Base-by-base conservation (phyloP, 2,113 vertebrate genomes). In the Cavia porcellus region DNA sequence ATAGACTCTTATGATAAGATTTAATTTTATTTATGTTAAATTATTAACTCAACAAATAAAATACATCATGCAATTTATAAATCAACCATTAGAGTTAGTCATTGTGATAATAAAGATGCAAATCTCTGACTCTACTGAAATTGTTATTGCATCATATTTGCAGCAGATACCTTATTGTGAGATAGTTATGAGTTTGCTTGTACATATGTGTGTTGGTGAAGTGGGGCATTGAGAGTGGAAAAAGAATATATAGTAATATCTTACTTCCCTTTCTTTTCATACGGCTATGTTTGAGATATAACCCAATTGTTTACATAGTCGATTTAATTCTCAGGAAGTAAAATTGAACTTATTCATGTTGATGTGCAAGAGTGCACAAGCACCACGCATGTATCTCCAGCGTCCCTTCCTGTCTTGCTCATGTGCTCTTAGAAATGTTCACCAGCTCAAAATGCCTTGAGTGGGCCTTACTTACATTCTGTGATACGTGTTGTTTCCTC, bases 31-130 rank as follows among this genome's bases (percentile, higher is more conserved):
- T 11, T 47, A 62, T 9, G 22, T 42, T 75, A 50, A 85, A 86
- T 94, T 91, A 10, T 52, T 93, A 91, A 81, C 38, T 88, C 15
- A 68, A 20, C 86, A 82, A 93, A 82, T 42, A 79, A 93, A 72
- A 38, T 38, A 12, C 80, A 64, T 75, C 14, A 74, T n/a, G 74
- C 3, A 85, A 70, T 84, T 75, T 90, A 88, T 55, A 47, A 91
- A n/a, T 91, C 38, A 19, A 30, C 77, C 24, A 74, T 59, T 88
- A 91, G 32, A 25, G 12, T 59, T 82, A 85, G 30, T 57, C 38
- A 88, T 91, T 25, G 38, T 74, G 68, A 22, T 81, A 86, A 89
- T 45, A 42, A 72, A 90, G n/a, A 32, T 2, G 64, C 5, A 45
- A 75, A 14, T 45, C 72, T 28, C 13, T 20, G 28, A 89, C 24